Conservation (phyloP, 2,113 vertebrate species). For the Lophura nycthemera region DNA sequence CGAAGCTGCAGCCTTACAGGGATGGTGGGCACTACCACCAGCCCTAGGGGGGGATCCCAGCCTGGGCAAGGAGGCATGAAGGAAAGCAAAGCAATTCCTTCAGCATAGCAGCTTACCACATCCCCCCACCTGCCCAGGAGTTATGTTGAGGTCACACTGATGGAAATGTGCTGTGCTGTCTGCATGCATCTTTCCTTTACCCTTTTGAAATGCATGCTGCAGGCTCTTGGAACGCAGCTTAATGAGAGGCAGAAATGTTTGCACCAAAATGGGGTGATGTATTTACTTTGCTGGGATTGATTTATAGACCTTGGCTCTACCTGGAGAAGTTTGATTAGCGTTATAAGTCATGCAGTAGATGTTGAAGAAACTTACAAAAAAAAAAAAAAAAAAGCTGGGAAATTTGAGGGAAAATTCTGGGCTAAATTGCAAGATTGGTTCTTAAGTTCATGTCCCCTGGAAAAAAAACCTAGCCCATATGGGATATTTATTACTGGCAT, state of each 20-base stretch:
- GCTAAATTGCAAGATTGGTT: not conserved
- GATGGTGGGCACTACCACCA: rapidly evolving
- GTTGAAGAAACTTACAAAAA: not conserved
- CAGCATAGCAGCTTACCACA: not conserved
- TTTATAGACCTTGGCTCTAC: slow-evolving; percentile 38
- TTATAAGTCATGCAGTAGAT: not conserved
- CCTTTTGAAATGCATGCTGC: not conserved
- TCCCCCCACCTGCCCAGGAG: slow-evolving; percentile 5
- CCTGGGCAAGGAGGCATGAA: not conserved
- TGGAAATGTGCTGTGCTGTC: not conserved
- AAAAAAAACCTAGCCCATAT: not conserved
- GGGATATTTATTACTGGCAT: not conserved
- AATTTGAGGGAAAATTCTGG: not conserved
- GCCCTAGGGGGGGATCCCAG: not conserved
- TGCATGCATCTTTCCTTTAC: not conserved
- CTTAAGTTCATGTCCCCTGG: not conserved
- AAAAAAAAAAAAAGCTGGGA: not conserved
- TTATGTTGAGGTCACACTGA: not conserved
- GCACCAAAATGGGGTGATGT: slow-evolving; percentile 33
- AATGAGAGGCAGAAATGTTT: slow-evolving; percentile 45
- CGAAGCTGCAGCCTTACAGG: not conserved
- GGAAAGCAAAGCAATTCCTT: not conserved
- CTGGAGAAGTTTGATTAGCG: slow-evolving; percentile 42
- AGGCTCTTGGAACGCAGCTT: not conserved
- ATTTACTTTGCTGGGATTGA: slow-evolving; percentile 54